Conservation (phyloP, 2,797 vertebrate genomes). For the Trachurus trachurus region DNA sequence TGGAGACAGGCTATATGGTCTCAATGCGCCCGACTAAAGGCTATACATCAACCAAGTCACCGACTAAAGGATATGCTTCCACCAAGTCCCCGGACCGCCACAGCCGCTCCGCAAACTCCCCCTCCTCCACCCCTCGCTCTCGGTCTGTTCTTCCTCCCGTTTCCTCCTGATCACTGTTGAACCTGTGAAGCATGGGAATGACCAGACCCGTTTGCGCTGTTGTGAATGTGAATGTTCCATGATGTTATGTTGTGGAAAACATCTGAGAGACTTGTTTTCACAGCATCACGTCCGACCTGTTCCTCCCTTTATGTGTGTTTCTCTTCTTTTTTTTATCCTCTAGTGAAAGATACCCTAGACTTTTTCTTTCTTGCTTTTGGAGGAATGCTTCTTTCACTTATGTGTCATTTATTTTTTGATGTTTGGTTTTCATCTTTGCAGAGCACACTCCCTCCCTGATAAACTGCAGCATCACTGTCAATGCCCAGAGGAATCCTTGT, state of each 20-base stretch:
- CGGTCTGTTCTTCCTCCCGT: conserved; percentile 68
- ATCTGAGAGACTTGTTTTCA: conserved; percentile 6
- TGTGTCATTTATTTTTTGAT: conserved; percentile 25
- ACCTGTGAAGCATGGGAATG: conserved; percentile 72
- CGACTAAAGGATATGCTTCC: conserved; percentile 73
- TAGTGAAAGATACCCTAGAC: background rate
- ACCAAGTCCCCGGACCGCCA: conserved; percentile 84
- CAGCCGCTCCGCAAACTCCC: conserved; percentile 79
- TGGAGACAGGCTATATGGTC: conserved; percentile 89
- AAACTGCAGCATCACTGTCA: conserved; percentile 1
- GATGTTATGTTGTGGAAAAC: conserved; percentile 29
- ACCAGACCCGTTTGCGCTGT: conserved; percentile 28
- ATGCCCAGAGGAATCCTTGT: conserved; percentile 19
- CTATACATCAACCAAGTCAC: conserved; percentile 80
- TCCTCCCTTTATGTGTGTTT: conserved; percentile 14
- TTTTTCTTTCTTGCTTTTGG: background rate
- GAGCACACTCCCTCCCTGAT: conserved; percentile 8
- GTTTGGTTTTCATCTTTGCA: conserved; percentile 28
- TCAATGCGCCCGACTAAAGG: conserved; percentile 90
- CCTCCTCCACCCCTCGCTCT: conserved; percentile 74
- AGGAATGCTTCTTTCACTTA: conserved; percentile 34
- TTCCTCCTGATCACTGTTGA: conserved; percentile 37
- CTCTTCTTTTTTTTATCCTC: background rate
- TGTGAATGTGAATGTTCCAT: conserved; percentile 47
- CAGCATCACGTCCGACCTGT: conserved; percentile 23